Percentiles rank a stretch among this genome's conserved stretches.
These are phyloP conservation scores for Pyrgilauda ruficollis DNA, from an alignment of 2,113 vertebrate species.

Conservation along the genomic window DNA sequence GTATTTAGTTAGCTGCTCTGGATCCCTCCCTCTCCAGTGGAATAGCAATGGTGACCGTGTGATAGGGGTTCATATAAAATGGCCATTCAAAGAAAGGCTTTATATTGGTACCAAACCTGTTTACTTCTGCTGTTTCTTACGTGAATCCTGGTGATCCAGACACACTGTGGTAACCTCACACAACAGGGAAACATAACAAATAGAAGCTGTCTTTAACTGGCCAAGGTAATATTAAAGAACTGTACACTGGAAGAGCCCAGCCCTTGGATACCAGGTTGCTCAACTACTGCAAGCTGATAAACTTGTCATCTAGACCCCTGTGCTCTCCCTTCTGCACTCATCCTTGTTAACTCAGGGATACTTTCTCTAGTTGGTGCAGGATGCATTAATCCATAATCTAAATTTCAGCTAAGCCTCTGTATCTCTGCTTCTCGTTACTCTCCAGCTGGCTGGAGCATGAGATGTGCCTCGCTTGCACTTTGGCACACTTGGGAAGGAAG, in stretches of 20 bases:
- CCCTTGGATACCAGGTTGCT: not conserved
- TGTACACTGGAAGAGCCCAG: not conserved
- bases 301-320: rapidly evolving
- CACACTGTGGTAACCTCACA: not conserved
- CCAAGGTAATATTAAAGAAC: not conserved
- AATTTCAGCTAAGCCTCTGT: not conserved
- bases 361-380: not conserved
- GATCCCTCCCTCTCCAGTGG: not conserved
- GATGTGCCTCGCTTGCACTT: not conserved
- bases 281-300: not conserved
- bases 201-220: not conserved
- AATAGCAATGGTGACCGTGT: not conserved
- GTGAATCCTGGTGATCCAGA: not conserved
- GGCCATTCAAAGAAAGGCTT: not conserved
- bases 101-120: not conserved
- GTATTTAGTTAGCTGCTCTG: not conserved
- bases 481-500: not conserved
- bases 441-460: not conserved
- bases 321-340: not conserved
- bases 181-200: not conserved
- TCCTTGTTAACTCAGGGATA: not conserved
- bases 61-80: rapidly evolving
- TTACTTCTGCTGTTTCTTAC: not conserved
- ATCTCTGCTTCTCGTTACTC: not conserved
- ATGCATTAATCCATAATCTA: not conserved